These are phyloP conservation scores for Rotaria macrura DNA, from an alignment of 2,888 invertebrate species.

Conservation along the genomic window DNA sequence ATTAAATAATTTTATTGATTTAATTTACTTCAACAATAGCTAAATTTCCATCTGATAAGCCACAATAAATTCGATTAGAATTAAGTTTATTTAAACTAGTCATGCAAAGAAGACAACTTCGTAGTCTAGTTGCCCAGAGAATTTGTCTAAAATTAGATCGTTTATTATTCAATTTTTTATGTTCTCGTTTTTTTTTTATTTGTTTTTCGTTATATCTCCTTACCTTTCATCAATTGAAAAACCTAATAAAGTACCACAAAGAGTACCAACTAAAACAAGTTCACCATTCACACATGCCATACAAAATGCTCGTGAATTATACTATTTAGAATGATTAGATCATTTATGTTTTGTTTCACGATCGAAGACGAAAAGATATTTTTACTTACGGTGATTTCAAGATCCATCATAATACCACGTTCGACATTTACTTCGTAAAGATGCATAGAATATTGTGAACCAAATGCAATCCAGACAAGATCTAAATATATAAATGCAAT, in stretches of 20 bases:
- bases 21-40: slow-evolving; percentile 51
- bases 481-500: slow-evolving; percentile 41
- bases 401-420: slow-evolving; percentile 44
- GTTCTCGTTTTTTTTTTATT: too few relatives aligned
- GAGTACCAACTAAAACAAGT: slow-evolving; percentile 50
- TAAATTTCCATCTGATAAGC: slow-evolving; percentile 53
- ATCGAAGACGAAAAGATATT: not conserved
- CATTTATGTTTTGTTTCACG: not conserved
- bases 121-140: slow-evolving; percentile 51
- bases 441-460: slow-evolving; percentile 43
- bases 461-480: slow-evolving; percentile 48
- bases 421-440: slow-evolving; percentile 45
- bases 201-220: too few relatives aligned
- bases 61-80: slow-evolving; percentile 49
- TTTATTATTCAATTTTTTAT: too few relatives aligned
- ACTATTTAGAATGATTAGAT: slow-evolving; percentile 39
- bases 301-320: slow-evolving; percentile 52
- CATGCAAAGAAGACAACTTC: slow-evolving; percentile 49
- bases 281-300: slow-evolving; percentile 44
- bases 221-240: slow-evolving; percentile 44
- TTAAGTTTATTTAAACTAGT: slow-evolving; percentile 34
- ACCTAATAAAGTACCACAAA: slow-evolving; percentile 50
- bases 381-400: slow-evolving; percentile 43
- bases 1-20: not conserved
- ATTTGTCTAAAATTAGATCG: slow-evolving; percentile 41